These are phyloP conservation scores for Dendrolimus kikuchii DNA, from an alignment of 1,140 invertebrate species.

Conservation along the genomic window DNA sequence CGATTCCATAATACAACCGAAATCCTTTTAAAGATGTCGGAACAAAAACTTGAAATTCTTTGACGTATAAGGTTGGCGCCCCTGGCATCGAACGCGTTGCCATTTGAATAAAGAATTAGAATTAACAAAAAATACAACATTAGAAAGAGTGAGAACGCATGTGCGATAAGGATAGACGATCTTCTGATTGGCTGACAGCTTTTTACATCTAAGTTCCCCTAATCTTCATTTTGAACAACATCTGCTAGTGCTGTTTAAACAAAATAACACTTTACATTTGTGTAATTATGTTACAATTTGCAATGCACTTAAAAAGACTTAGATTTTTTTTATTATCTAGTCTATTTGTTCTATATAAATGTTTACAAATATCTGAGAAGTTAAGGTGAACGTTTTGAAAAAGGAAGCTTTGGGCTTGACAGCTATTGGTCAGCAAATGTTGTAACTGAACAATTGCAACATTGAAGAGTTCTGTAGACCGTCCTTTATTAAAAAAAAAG, in stretches of 20 bases:
- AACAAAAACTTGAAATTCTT: slow-evolving; percentile 5
- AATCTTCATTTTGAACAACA: slow-evolving; percentile 68
- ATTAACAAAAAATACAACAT: slow-evolving; percentile 69
- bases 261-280: slow-evolving; percentile 65
- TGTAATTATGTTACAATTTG: slow-evolving; percentile 53
- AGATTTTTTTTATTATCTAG: slow-evolving; percentile 38
- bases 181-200: slow-evolving; percentile 59
- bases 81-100: slow-evolving; percentile 53
- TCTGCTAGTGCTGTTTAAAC: slow-evolving; percentile 54
- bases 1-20: slow-evolving; percentile 6
- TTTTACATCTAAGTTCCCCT: slow-evolving; percentile 71
- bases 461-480: too few species aligned
- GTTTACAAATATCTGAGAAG: slow-evolving; percentile 60
- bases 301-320: slow-evolving; percentile 26
- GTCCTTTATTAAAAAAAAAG: too few species aligned
- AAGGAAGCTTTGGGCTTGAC: background rate
- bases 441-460: too few species aligned
- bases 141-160: slow-evolving; percentile 51
- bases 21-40: slow-evolving; percentile 6
- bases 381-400: slow-evolving; percentile 35
- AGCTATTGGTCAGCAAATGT: slow-evolving; percentile 41
- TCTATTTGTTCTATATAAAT: slow-evolving; percentile 47
- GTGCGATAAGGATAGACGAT: slow-evolving; percentile 37
- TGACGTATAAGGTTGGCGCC: slow-evolving; percentile 51
- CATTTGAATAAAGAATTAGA: slow-evolving; percentile 70